Base-by-base conservation (phyloP, 2,888 invertebrate species). In the Masnerella sp. region DNA sequence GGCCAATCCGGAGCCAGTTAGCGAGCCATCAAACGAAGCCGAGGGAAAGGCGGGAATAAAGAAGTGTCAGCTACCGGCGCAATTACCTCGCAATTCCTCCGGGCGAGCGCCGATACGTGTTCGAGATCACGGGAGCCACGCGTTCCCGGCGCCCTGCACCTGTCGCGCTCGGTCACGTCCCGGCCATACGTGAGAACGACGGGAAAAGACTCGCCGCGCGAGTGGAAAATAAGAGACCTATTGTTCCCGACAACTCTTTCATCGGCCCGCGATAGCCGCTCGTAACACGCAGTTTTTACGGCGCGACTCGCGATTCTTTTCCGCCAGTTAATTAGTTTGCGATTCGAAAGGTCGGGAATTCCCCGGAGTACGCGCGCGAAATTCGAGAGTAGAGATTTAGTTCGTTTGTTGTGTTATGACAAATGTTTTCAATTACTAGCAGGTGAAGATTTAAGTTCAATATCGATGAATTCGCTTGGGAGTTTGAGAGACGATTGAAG, bases 211-310 rank as follows among this genome's bases (percentile, higher is more conserved):
- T 67, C 32, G 14, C 78, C 68, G 72, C 56, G 78, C 77, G 70
- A 85, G 83, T 84, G 81, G 82, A 78, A 84, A 84, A 84, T 84
- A 83, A 84, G 80, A 83, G 83, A 80, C 79, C 80, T 82, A 83
- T 84, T 84, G 84, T 85, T 82, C 76, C 73, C 25, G 49, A 45
- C 59, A 52, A 67, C 70, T 74, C 49, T 54, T 62, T 47, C 54
- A 58, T 72, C 72, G 61, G 64, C 64, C 38, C 36, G 20, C 51
- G 45, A 61, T 61, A 52, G 45, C 32, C 32, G 32, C 32, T 3
- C 1, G 32, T 11, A 1, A 11, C 32, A 3, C 32, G 1, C 32
- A 32, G n/a, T n/a, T n/a, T n/a, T n/a, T n/a, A n/a, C n/a, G n/a
- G n/a, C n/a, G n/a, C n/a, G n/a, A n/a, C n/a, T n/a, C n/a, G n/a